Conservation (phyloP, 2,888 invertebrate species). For the Capitulum mitella region DNA sequence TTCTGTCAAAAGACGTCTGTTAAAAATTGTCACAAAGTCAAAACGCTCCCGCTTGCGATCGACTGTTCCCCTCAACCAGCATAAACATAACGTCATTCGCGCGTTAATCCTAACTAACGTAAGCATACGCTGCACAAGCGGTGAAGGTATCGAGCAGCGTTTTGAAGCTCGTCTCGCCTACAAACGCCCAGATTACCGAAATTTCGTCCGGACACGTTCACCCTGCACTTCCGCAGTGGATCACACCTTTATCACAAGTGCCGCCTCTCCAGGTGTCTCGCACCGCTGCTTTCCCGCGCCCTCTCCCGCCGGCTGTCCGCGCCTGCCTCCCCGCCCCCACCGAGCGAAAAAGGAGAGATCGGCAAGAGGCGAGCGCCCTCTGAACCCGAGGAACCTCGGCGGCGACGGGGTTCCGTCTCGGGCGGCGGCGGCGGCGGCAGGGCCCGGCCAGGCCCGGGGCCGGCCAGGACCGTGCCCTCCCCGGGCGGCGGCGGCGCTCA, state of each 20-base stretch:
- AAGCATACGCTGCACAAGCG: not conserved
- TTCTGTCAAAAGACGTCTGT: not conserved
- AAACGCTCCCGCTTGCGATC: no score
- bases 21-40: no score
- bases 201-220: not conserved
- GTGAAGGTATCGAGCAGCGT: no score
- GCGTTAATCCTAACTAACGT: not conserved
- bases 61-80: not conserved
- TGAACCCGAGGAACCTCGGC: no score
- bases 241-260: not conserved
- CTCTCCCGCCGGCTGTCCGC: no score
- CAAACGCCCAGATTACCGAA: not conserved
- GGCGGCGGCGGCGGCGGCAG: no score
- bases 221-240: not conserved
- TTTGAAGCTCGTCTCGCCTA: not conserved
- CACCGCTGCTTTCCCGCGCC: no score
- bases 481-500: no score
- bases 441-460: no score
- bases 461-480: no score
- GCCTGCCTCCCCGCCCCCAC: not conserved
- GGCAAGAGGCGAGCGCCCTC: not conserved
- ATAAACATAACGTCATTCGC: not conserved
- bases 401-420: no score
- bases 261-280: not conserved
- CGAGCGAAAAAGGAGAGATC: not conserved